Conservation (phyloP, 2,888 invertebrate species). For the Andrena chrysosceles region DNA sequence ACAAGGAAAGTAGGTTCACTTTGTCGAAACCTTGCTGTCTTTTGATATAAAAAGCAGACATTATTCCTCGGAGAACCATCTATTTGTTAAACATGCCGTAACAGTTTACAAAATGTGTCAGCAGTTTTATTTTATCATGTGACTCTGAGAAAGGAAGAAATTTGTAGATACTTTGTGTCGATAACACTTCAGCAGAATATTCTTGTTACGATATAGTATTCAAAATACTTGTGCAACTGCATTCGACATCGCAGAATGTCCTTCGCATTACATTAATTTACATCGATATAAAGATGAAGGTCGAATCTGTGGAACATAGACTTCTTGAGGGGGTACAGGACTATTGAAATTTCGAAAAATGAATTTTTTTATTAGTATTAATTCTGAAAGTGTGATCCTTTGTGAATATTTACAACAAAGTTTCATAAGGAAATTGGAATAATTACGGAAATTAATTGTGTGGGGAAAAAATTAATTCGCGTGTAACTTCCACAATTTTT, state of each 20-base stretch:
- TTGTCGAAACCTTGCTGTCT: not conserved
- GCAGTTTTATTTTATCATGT: slow-evolving; percentile 24
- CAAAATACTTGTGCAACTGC: slow-evolving; percentile 10
- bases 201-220: slow-evolving; percentile 6
- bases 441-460: no score
- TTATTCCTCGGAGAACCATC: slow-evolving; percentile 1
- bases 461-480: no score
- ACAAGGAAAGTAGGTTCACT: not conserved
- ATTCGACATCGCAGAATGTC: slow-evolving; percentile 18
- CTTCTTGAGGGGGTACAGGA: not conserved
- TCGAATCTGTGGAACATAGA: slow-evolving; percentile 30
- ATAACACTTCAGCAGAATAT: slow-evolving; percentile 6
- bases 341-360: no score
- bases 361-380: no score
- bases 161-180: slow-evolving; percentile 2
- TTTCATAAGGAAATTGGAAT: no score
- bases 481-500: no score
- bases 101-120: not conserved
- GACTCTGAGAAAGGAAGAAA: slow-evolving; percentile 27
- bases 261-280: slow-evolving; percentile 16
- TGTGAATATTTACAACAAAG: no score
- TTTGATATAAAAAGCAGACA: slow-evolving; percentile 9
- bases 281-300: slow-evolving; percentile 40
- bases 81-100: not conserved
- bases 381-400: no score